Conservation (phyloP, 2,797 vertebrate genomes). For the Ctenochaetus hawaiiensis region DNA sequence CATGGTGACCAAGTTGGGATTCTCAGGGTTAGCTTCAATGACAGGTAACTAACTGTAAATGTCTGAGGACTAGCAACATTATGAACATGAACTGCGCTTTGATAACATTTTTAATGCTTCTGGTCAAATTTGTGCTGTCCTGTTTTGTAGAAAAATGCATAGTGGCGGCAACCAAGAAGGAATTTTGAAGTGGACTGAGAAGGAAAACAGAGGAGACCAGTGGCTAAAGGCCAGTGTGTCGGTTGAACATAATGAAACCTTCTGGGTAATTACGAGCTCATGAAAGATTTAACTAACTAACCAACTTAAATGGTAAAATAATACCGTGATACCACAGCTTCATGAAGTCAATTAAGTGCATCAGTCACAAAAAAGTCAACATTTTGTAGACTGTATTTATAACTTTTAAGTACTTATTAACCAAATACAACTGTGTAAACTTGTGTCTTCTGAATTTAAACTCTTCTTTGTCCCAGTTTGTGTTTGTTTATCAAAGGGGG, state of each 20-base stretch:
- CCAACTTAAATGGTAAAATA: background rate
- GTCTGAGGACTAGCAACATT: background rate
- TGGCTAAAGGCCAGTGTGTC: constrained; percentile 73
- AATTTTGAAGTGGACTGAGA: constrained; percentile 73
- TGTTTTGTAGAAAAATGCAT: constrained; percentile 67
- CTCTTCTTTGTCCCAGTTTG: constrained; percentile 71
- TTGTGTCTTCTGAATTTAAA: constrained; percentile 2
- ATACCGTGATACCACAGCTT: background rate
- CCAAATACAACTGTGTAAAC: background rate
- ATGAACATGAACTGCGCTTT: background rate
- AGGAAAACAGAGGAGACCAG: constrained; percentile 73
- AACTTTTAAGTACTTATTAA: background rate
- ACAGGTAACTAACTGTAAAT: constrained; percentile 71
- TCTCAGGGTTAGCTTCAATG: constrained; percentile 77
- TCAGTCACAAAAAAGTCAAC: background rate
- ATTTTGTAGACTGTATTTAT: background rate
- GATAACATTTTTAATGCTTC: background rate
- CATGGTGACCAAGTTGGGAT: constrained; percentile 75
- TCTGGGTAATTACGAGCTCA: constrained; percentile 79
- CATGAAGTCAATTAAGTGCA: background rate
- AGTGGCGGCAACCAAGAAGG: constrained; percentile 64
- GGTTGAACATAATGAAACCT: constrained; percentile 69
- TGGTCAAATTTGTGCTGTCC: background rate
- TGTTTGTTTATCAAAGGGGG: constrained; percentile 82
- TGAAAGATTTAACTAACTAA: background rate